Evolutionary conservation across 2,888 invertebrate genomes (phyloP).

Genomic region (Aquatica leii): DNA sequence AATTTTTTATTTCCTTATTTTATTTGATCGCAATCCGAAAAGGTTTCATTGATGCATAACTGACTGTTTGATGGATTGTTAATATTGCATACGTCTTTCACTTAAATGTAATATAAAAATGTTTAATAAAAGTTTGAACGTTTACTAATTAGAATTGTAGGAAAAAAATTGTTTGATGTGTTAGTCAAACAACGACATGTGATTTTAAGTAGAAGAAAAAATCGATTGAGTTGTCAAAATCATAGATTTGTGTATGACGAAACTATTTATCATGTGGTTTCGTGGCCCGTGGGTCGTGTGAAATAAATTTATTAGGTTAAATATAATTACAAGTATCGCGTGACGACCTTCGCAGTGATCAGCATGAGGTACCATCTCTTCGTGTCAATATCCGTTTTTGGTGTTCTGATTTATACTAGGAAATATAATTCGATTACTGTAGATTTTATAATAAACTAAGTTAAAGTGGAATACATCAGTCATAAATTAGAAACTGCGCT

Average conservation of each 20-base stretch:
- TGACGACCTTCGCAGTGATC: conserved; percentile 43
- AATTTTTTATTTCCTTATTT: too few species aligned
- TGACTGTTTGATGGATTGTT: conserved; percentile 7
- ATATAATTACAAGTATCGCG: conserved; percentile 53
- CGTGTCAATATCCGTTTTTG: conserved; percentile 31
- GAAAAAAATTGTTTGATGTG: conserved; percentile 30
- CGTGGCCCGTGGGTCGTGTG: conserved; percentile 55
- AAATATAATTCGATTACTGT: conserved; percentile 25
- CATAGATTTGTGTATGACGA: conserved; percentile 52
- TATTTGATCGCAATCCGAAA: too few species aligned
- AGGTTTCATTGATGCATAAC: too few species aligned
- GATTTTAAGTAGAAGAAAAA: not conserved
- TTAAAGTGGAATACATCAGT: too few species aligned
- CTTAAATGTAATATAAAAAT: conserved; percentile 8
- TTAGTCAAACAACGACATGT: conserved; percentile 7
- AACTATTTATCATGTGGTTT: conserved; percentile 53
- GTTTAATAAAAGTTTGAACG: not conserved
- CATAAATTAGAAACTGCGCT: too few species aligned
- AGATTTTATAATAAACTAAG: conserved; percentile 21
- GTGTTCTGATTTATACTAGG: conserved; percentile 25
- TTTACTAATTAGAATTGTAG: conserved; percentile 5
- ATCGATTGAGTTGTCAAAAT: conserved; percentile 55
- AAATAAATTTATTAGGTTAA: conserved; percentile 56
- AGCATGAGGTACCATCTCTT: conserved; percentile 29
- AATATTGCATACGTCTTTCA: conserved; percentile 2